Evolutionary conservation across 2,113 vertebrate species (phyloP).

Genomic region (Alligator mississippiensis): DNA sequence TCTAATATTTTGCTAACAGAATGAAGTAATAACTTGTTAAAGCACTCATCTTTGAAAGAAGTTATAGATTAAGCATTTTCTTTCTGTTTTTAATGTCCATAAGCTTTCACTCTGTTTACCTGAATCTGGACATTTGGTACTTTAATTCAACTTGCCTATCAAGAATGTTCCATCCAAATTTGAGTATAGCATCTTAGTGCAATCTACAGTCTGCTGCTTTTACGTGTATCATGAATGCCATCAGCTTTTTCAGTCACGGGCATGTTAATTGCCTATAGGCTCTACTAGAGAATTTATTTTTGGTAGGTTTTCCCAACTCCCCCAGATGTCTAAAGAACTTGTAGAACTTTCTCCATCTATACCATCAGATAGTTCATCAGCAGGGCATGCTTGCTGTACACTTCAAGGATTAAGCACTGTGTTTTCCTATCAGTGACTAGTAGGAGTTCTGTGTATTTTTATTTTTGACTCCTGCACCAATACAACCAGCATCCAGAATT

Average conservation of each 20-base stretch:
- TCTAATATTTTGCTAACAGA: neutral
- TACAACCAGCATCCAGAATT: neutral
- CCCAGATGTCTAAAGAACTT: neutral
- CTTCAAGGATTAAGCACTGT: neutral
- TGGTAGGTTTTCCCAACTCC: neutral
- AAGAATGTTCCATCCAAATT: neutral
- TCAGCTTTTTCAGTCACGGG: neutral
- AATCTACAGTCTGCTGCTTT: neutral
- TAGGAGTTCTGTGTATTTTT: neutral
- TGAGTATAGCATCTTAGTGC: neutral
- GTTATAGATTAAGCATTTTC: neutral
- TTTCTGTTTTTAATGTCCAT: neutral
- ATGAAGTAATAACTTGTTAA: neutral
- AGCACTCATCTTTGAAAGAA: neutral
- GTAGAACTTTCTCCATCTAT: neutral
- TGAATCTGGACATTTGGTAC: neutral
- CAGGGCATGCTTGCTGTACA: fast-evolving
- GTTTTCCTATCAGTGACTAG: neutral
- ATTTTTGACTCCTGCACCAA: neutral
- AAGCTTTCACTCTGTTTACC: neutral
- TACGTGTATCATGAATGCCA: neutral
- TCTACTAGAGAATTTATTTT: neutral
- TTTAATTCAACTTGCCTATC: neutral
- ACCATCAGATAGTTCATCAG: neutral
- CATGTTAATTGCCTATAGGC: neutral